Evolutionary conservation across 2,797 vertebrate species (phyloP).

Genomic region (Acipenser transmontanus): DNA sequence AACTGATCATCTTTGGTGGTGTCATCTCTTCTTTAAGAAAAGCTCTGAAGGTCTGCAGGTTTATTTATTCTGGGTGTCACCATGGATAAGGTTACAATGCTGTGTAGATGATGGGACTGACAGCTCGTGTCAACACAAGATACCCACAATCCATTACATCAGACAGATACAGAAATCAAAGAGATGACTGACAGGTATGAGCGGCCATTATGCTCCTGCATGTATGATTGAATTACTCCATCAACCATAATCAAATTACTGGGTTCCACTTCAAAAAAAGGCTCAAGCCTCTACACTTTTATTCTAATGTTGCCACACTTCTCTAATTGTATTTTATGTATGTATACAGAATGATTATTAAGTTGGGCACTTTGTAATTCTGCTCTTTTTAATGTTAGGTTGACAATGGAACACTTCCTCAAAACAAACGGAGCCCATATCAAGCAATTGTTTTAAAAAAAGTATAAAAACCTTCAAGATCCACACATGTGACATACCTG

Average conservation of each 20-base stretch:
- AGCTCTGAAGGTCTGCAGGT: constrained; percentile 36
- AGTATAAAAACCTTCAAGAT: too few species aligned
- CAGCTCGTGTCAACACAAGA: constrained; percentile 26
- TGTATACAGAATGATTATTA: neutral
- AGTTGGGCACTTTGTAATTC: too few species aligned
- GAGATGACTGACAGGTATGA: constrained; percentile 21
- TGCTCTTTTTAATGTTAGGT: too few species aligned
- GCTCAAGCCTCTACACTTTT: too few species aligned
- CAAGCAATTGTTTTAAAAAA: too few species aligned
- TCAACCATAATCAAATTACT: constrained; percentile 12
- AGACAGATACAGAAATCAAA: constrained; percentile 40
- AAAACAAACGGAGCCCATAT: too few species aligned
- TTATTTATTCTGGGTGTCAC: constrained; percentile 35
- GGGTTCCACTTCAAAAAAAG: neutral
- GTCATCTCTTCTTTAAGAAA: constrained; percentile 45
- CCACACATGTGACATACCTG: too few species aligned
- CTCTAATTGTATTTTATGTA: neutral
- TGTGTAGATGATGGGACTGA: constrained; percentile 22
- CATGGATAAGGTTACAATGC: constrained; percentile 44
- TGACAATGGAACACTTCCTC: too few species aligned
- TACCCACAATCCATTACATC: constrained; percentile 24
- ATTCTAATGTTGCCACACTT: neutral
- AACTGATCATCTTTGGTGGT: constrained; percentile 39
- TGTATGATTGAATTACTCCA: constrained; percentile 5
- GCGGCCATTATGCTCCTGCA: constrained; percentile 8